Conservation (phyloP, 2,113 vertebrate species). For the Xiphophorus hellerii region DNA sequence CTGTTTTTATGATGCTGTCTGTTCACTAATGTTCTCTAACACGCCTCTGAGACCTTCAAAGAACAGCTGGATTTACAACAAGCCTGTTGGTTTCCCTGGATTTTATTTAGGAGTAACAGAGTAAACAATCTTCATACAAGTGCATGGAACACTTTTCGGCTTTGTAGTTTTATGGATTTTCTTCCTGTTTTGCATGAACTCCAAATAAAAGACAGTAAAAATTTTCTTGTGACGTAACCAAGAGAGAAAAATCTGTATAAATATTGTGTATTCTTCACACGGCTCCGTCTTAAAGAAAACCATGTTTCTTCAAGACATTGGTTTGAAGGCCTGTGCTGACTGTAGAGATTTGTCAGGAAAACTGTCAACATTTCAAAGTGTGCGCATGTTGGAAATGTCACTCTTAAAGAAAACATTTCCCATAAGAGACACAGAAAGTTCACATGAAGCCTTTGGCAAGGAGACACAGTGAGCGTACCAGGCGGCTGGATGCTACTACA, state of each 20-base stretch:
- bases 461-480: slow-evolving; percentile 12
- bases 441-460: slow-evolving; percentile 52
- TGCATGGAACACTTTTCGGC: too few relatives aligned
- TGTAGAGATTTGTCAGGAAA: slow-evolving; percentile 13
- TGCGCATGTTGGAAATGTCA: slow-evolving; percentile 61
- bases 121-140: not conserved
- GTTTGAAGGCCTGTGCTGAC: not conserved
- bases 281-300: not conserved
- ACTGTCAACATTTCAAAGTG: slow-evolving; percentile 26
- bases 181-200: not conserved
- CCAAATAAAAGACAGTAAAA: not conserved
- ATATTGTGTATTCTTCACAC: not conserved
- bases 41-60: not conserved
- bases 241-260: not conserved
- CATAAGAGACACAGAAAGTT: slow-evolving; percentile 49
- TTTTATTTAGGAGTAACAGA: not conserved
- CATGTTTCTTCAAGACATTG: not conserved
- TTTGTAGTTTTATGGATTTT: not conserved
- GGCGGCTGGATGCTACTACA: slow-evolving; percentile 18
- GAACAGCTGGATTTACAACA: too few relatives aligned
- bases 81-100: too few relatives aligned
- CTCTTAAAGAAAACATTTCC: slow-evolving; percentile 44
- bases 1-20: not conserved
- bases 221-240: not conserved
- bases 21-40: not conserved